Conservation (phyloP, 1,140 invertebrate genomes). For the Stenopsyche tienmushanensis region DNA sequence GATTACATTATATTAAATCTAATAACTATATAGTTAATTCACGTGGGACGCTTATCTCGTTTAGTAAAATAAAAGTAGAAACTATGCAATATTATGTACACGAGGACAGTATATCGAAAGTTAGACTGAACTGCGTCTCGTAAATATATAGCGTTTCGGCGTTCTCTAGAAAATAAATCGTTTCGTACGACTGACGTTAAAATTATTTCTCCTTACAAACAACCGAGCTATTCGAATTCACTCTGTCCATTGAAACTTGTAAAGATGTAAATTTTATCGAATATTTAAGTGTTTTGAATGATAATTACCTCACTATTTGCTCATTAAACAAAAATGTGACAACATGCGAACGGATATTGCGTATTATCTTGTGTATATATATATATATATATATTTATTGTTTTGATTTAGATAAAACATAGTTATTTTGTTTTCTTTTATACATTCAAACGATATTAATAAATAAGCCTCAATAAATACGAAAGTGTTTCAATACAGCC, state of each 20-base stretch:
- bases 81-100: slow-evolving; percentile 10
- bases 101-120: slow-evolving; percentile 35
- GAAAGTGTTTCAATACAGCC: too few relatives aligned
- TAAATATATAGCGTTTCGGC: slow-evolving; percentile 28
- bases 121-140: slow-evolving; percentile 40
- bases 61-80: slow-evolving; percentile 5
- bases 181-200: neutral
- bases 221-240: slow-evolving; percentile 22
- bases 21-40: neutral
- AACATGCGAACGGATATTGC: slow-evolving; percentile 25
- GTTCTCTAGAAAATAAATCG: slow-evolving; percentile 22
- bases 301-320: slow-evolving; percentile 40
- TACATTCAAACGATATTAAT: slow-evolving; percentile 33
- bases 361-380: slow-evolving; percentile 6
- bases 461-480: slow-evolving; percentile 12
- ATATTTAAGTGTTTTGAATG: slow-evolving; percentile 26
- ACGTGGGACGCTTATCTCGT: slow-evolving; percentile 17
- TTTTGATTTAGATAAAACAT: slow-evolving; percentile 25
- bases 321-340: slow-evolving; percentile 33
- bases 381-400: slow-evolving; percentile 12
- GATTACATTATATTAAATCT: neutral
- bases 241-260: slow-evolving; percentile 33
- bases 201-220: slow-evolving; percentile 9
- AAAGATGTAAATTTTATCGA: slow-evolving; percentile 30
- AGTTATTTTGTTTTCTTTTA: slow-evolving; percentile 34